phyloP scores from a whole-genome alignment of 2,797 vertebrate genomes.

The Mus caroli region DNA sequence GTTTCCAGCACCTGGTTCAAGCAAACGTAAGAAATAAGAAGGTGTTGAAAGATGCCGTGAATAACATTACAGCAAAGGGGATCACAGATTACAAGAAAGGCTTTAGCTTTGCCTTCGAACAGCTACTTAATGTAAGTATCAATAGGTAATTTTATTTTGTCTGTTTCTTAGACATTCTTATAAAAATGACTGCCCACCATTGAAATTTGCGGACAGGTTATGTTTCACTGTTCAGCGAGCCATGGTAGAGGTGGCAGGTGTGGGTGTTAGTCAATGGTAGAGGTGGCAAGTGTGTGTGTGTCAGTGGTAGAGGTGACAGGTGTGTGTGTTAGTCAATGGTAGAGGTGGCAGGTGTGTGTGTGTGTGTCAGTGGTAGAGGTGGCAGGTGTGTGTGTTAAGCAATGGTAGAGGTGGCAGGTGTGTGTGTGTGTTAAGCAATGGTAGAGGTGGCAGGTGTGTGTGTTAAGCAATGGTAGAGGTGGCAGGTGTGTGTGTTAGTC shows the following conservation, averaged over 20 bases:
- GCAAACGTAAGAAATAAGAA: conserved; percentile 99
- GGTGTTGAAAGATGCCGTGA: conserved; percentile 97
- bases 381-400: too few species aligned
- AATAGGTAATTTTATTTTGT: background rate
- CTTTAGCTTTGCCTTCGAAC: conserved; percentile 98
- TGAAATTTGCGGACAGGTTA: background rate
- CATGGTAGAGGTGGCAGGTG: background rate
- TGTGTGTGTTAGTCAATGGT: too few species aligned
- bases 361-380: too few species aligned
- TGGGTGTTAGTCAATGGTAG: background rate
- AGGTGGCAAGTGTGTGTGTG: too few species aligned
- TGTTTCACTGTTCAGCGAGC: background rate
- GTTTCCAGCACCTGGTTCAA: conserved; percentile 98
- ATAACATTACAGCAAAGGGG: conserved; percentile 98
- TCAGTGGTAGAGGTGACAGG: too few species aligned
- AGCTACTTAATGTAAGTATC: conserved; percentile 95
- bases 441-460: too few species aligned
- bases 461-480: too few species aligned
- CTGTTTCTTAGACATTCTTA: background rate
- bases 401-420: too few species aligned
- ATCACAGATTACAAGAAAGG: conserved; percentile 99
- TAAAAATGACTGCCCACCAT: background rate
- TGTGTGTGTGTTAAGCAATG: too few species aligned
- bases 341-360: too few species aligned
- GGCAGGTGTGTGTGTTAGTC: too few species aligned